These are phyloP conservation scores for Coelogynopora nodosa DNA, from an alignment of 2,888 invertebrate genomes.

Conservation along the genomic window DNA sequence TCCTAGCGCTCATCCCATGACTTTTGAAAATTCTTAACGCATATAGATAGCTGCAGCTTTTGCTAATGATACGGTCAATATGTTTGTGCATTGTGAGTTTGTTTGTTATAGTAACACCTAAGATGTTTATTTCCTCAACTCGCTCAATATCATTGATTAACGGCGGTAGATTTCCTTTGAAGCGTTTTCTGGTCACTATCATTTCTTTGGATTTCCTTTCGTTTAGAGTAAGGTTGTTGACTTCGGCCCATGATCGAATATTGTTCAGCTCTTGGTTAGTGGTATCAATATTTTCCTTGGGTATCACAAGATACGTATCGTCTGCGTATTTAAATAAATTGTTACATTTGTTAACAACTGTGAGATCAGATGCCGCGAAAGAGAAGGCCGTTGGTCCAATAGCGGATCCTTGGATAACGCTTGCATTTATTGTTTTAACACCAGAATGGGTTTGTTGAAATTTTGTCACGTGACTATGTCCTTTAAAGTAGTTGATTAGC, in stretches of 20 bases:
- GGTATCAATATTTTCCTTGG: conserved; percentile 25
- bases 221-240: conserved; percentile 28
- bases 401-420: conserved; percentile 28
- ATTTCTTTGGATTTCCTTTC: background rate
- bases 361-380: conserved; percentile 31
- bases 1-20: too few species aligned
- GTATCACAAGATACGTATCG: conserved; percentile 24
- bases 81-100: too few species aligned
- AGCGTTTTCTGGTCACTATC: too few species aligned
- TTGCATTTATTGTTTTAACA: conserved; percentile 20
- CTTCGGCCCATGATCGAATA: conserved; percentile 21
- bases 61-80: too few species aligned
- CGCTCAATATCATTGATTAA: too few species aligned
- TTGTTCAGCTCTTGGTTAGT: conserved; percentile 31
- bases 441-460: conserved; percentile 28
- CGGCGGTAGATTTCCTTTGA: too few species aligned
- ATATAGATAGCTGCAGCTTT: too few species aligned
- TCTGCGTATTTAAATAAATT: conserved; percentile 22
- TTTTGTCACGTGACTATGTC: conserved; percentile 25
- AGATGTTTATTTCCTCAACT: too few species aligned
- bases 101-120: too few species aligned
- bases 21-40: too few species aligned
- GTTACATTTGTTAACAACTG: conserved; percentile 25
- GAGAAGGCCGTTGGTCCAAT: conserved; percentile 27
- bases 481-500: conserved; percentile 20